Evolutionary conservation across 2,888 invertebrate species (phyloP), one percentile per base, ranked within the genome.

Genomic region (Pharmacophagus antenor): DNA sequence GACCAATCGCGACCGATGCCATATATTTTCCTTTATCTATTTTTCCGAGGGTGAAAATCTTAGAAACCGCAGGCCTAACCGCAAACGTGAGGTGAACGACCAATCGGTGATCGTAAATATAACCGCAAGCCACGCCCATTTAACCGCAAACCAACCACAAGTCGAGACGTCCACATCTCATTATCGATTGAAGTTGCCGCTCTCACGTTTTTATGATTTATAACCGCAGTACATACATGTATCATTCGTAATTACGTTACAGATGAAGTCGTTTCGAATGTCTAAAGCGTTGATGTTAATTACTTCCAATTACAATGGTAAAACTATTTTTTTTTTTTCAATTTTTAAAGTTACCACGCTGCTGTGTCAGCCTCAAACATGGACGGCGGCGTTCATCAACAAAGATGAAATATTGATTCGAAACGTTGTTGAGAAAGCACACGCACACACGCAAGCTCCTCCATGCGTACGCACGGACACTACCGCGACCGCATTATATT

Each of bases 81-180:
- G 75, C 91, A 91, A 90, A 89, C 88, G 89, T 88, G 87, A 90
- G 85, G 84, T 88, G 79, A 87, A 88, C 85, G 85, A 80, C 93
- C 93, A 93, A 93, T 93, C 76, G 85, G 74, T 82, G 82, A 77
- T 85, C 85, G 86, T 88, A 89, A 88, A 88, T 91, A 82, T 88
- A 85, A 92, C 92, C 93, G 74, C 92, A 92, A 87, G 83, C 92
- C 91, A 91, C 93, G 92, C 93, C 93, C 89, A 77, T 74, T 78
- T 90, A 92, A 93, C 93, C 93, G 87, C 93, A 93, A 93, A 91
- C 91, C 91, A 91, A 91, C 91, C 91, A 89, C 91, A 89, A 86
- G 78, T 84, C 89, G 85, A 91, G 89, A 91, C 85, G 82, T 78
- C 81, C 77, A 77, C 77, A 69, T 83, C 78, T 77, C 79, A 78